Evolutionary conservation across 2,797 vertebrate species (phyloP).

Genomic region (Thalassophryne amazonica): DNA sequence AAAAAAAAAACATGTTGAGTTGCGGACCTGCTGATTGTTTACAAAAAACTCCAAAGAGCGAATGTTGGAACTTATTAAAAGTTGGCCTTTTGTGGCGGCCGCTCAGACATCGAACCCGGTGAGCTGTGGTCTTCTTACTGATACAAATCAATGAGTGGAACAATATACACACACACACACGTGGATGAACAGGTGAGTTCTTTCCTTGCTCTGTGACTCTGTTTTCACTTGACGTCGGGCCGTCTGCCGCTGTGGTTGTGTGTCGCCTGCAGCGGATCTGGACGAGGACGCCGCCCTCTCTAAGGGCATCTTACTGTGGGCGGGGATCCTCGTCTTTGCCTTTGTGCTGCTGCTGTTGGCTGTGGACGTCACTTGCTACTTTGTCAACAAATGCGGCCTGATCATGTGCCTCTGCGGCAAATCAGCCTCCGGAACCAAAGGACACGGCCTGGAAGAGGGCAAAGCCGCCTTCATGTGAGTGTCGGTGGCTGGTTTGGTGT

Average conservation of each 20-base stretch:
- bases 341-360: constrained; percentile 91
- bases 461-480: constrained; percentile 97
- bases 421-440: constrained; percentile 87
- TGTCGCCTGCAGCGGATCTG: constrained; percentile 74
- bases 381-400: constrained; percentile 97
- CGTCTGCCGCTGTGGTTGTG: too few species aligned
- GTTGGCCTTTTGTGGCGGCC: too few species aligned
- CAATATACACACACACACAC: too few species aligned
- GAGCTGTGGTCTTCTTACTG: too few species aligned
- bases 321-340: constrained; percentile 91
- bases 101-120: too few species aligned
- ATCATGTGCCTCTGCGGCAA: constrained; percentile 98
- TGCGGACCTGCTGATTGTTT: too few species aligned
- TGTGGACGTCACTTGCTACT: constrained; percentile 96
- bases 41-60: too few species aligned
- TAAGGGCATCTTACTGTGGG: constrained; percentile 85
- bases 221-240: too few species aligned
- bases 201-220: constrained; percentile 12
- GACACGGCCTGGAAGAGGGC: constrained; percentile 91
- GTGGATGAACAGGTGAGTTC: too few species aligned
- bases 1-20: too few species aligned
- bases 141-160: too few species aligned
- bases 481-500: neutral
- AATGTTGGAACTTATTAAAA: too few species aligned
- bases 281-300: constrained; percentile 83